Base-by-base conservation (phyloP, 1,140 invertebrate species). In the Drosophila nigromelanica region DNA sequence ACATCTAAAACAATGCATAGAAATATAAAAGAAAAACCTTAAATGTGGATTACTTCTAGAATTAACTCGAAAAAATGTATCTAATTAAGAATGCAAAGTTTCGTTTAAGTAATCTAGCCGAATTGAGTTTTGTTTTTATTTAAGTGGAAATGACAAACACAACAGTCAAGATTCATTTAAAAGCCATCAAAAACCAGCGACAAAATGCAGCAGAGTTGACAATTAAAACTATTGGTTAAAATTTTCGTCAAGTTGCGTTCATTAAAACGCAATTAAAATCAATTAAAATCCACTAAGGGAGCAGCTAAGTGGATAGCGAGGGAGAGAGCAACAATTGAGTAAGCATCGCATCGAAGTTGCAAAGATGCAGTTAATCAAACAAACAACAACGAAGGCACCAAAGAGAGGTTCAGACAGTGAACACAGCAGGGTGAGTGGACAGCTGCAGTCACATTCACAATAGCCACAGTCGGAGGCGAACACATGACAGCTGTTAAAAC, bases 201-300 rank as follows among this genome's bases (percentile, higher is more conserved):
- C 64, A 62, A 59, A 62, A 75, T 82, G 80, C 80, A 83, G 59
- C 27, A 6, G 43, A 51, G 35, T 35, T 70, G 64, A 73, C 66
- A 83, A 71, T 74, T 74, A 48, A 24, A 72, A 30, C 71, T 37
- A 69, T 70, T 70, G 54, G 52, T 62, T 63, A 69, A 61, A 52
- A 58, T 37, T 45, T 61, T 55, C 37, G 40, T 70, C 51, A 69
- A 69, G 66, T 52, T 68, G 67, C 50, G 74, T 80, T 75, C 60
- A 81, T 86, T 60, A 81, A 86, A 78, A 63, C 68, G 76, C 79
- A 87, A 87, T 87, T 89, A 87, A 87, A 89, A 79, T 70, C 83
- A 87, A 87, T 87, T 87, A 89, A 87, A 63, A 60, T 47, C 47
- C 80, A 59, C 56, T 47, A 73, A 59, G 45, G 55, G 47, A 59